These are phyloP conservation scores for Scortum barcoo DNA, from an alignment of 2,113 vertebrate species.

Conservation along the genomic window DNA sequence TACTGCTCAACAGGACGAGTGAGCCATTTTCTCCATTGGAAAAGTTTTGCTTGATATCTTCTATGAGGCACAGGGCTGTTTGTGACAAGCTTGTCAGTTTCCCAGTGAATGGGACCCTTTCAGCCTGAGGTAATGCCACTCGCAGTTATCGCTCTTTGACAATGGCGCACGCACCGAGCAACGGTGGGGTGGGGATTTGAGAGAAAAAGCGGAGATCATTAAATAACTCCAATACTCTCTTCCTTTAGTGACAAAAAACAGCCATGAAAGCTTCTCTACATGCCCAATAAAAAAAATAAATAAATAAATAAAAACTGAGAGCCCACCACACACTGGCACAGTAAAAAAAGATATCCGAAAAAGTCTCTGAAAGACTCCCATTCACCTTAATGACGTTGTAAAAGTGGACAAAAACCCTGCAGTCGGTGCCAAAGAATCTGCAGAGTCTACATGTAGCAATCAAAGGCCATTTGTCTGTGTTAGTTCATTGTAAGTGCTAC, in stretches of 20 bases:
- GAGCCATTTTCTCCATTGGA: conserved; percentile 1
- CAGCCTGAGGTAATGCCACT: conserved; percentile 33
- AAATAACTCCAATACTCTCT: conserved; percentile 34
- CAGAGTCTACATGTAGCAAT: conserved; percentile 35
- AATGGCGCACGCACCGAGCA: conserved; percentile 7
- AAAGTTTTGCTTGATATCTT: conserved; percentile 41
- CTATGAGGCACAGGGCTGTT: conserved; percentile 31
- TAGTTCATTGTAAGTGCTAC: background rate
- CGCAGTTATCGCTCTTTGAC: conserved; percentile 27
- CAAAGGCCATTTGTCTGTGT: conserved; percentile 19
- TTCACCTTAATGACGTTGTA: conserved; percentile 1
- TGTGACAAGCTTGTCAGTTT: conserved; percentile 50
- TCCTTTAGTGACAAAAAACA: conserved; percentile 4
- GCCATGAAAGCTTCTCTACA: background rate
- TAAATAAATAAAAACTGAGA: too few species aligned
- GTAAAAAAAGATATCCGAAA: background rate
- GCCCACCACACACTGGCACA: background rate
- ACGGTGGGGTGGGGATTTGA: background rate
- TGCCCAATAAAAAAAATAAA: background rate
- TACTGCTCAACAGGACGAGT: conserved; percentile 15
- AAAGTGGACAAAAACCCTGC: background rate
- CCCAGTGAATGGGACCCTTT: conserved; percentile 39
- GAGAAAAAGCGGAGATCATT: background rate
- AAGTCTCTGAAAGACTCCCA: background rate
- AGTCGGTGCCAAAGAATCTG: background rate